A percentile compares a stretch with the other conserved stretches of the same genome.
phyloP scores from a whole-genome alignment of 2,888 invertebrate genomes.

The Ariolimax columbianus region DNA sequence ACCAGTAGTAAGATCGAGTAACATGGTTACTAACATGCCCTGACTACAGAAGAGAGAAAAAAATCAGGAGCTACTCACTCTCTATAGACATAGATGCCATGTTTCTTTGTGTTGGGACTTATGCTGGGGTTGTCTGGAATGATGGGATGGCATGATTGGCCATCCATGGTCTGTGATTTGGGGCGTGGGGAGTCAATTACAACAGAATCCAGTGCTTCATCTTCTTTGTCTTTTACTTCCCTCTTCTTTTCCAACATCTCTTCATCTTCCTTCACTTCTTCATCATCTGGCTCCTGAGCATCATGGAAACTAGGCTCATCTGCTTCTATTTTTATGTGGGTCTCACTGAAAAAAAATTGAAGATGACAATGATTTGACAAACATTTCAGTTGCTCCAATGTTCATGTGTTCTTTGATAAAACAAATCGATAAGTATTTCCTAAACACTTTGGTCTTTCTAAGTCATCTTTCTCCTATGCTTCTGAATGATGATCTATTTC shows the following conservation, averaged over 20 bases:
- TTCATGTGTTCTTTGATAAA: too few species aligned
- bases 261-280: constrained; percentile 41
- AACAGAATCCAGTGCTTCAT: constrained; percentile 51
- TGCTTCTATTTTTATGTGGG: constrained; percentile 35
- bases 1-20: too few species aligned
- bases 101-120: constrained; percentile 63
- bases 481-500: too few species aligned
- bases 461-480: too few species aligned
- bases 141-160: constrained; percentile 51
- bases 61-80: constrained; percentile 68
- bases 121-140: constrained; percentile 56
- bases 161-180: constrained; percentile 37
- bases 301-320: constrained; percentile 45
- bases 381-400: too few species aligned
- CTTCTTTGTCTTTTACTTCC: constrained; percentile 44
- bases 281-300: constrained; percentile 71
- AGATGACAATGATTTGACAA: not conserved
- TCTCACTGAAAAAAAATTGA: constrained; percentile 28
- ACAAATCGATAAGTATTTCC: too few species aligned
- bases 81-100: constrained; percentile 76
- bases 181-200: constrained; percentile 32
- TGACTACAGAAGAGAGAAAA: not conserved
- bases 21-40: too few species aligned
- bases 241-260: constrained; percentile 28
- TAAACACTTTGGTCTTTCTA: too few species aligned